A percentile compares a stretch with the other conserved stretches of the same genome.
phyloP scores from a whole-genome alignment of 2,797 vertebrate genomes.

The Thunnus albacares region DNA sequence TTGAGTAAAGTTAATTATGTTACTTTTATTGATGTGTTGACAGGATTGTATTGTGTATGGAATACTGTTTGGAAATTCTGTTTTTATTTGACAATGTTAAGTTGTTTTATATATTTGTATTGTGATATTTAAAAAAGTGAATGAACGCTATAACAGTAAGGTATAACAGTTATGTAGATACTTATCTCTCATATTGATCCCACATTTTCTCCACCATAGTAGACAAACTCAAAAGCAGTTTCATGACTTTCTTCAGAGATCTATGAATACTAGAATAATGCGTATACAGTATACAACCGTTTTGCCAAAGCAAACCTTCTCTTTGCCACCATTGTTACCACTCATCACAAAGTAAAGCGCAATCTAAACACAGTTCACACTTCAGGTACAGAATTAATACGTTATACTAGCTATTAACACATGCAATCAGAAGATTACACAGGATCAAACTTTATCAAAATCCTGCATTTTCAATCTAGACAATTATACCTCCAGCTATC shows the following conservation, averaged over 20 bases:
- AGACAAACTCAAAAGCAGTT: not conserved
- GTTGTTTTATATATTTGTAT: no score
- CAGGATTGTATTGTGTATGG: no score
- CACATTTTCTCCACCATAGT: not conserved
- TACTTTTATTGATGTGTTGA: no score
- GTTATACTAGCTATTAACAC: not conserved
- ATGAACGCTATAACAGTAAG: not conserved
- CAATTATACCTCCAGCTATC: not conserved
- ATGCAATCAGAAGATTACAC: no score
- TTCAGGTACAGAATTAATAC: not conserved
- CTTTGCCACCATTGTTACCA: not conserved
- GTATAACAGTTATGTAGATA: slow-evolving; percentile 8
- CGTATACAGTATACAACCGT: no score
- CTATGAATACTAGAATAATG: no score
- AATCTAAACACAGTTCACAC: not conserved
- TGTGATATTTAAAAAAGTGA: no score
- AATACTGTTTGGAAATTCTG: no score
- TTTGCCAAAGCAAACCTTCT: no score
- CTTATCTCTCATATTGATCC: not conserved
- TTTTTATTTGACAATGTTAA: no score
- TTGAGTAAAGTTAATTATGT: no score
- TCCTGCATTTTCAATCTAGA: not conserved
- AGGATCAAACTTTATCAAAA: no score
- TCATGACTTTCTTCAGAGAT: not conserved
- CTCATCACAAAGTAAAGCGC: not conserved